Evolutionary conservation across 2,113 vertebrate species (phyloP).

Genomic region (Thunnus thynnus): DNA sequence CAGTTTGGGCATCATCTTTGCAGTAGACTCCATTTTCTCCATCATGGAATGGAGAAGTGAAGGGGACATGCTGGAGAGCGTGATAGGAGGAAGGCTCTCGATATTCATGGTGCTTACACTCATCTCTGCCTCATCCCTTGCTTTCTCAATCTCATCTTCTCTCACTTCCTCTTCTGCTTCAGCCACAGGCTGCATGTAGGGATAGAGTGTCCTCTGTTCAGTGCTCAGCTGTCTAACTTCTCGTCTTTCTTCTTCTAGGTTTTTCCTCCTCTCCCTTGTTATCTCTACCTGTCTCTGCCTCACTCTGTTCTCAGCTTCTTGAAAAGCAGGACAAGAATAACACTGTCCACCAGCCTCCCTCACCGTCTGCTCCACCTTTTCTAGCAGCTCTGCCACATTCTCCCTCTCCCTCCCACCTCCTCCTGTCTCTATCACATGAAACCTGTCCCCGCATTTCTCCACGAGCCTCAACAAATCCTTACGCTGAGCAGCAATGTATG

Average conservation of each 20-base stretch:
- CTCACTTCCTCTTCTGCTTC: conserved; percentile 68
- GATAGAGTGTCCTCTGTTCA: conserved; percentile 24
- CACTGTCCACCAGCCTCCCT: conserved; percentile 75
- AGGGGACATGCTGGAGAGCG: conserved; percentile 48
- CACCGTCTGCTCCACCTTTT: conserved; percentile 82
- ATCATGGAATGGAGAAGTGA: conserved; percentile 69
- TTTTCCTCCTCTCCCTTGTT: conserved; percentile 38
- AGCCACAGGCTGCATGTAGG: conserved; percentile 74
- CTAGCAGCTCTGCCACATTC: conserved; percentile 73
- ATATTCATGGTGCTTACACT: conserved; percentile 58
- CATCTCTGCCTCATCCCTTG: conserved; percentile 76
- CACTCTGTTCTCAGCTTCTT: conserved; percentile 71
- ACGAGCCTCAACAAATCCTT: conserved; percentile 82
- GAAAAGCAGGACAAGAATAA: conserved; percentile 77
- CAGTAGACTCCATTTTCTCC: conserved; percentile 57
- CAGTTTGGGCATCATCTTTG: conserved; percentile 68
- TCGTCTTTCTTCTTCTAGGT: conserved; percentile 17
- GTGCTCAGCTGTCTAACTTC: conserved; percentile 18
- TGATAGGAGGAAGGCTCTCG: conserved; percentile 58
- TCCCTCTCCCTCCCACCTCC: neutral
- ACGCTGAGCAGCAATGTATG: conserved; percentile 74
- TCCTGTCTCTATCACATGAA: conserved; percentile 77
- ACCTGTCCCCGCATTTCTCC: conserved; percentile 82
- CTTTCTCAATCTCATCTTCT: conserved; percentile 73
- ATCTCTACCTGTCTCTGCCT: conserved; percentile 74